Evolutionary conservation across 2,113 vertebrate species (phyloP), one percentile per base, ranked within the genome.

Genomic region (Vidua macroura): DNA sequence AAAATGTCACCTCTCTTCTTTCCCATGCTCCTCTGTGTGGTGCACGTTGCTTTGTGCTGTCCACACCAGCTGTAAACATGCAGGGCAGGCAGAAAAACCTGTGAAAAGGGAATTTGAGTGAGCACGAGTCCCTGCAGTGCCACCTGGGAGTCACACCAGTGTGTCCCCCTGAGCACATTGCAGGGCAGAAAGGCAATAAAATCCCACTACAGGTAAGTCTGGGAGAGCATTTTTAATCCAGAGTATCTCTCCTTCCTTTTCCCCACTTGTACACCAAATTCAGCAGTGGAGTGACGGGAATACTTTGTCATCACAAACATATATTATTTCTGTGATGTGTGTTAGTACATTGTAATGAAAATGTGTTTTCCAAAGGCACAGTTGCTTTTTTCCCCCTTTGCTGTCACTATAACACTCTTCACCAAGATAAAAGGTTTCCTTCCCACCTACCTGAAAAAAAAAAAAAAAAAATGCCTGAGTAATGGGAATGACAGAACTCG

Each of bases 161-260:
- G 49, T 33, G 23, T 28, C 13, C 52, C 9, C 13, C 20, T 0
- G 0, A 80, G 79, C 2, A 2, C 3, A 6, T 0, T 59, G 59
- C 46, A 23, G 48, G 70, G 33, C 86, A 63, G 49, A 80, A 88
- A 83, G 5, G 8, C 18, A 90, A 37, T 37, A 49, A 69, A 37
- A 23, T 18, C 22, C 23, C 51, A 37, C 2, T 31, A 70, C 86
- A 74, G 51, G 72, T 83, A 91, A 93, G 59, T 41, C 37, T 49
- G 25, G 31, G 49, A 78, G 3, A 59, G 35, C 10, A 25, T 68
- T 94, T 37, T 31, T 22, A 69, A 86, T 37, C 28, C 59, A 55
- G 35, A 77, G 28, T 27, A n/a, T 62, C 15, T 79, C 49, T 69
- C 31, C 21, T 84, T 68, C 52, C 35, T 87, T 67, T 73, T 69